Evolutionary conservation across 2,113 vertebrate species (phyloP).

Genomic region (Rafetus swinhoei): DNA sequence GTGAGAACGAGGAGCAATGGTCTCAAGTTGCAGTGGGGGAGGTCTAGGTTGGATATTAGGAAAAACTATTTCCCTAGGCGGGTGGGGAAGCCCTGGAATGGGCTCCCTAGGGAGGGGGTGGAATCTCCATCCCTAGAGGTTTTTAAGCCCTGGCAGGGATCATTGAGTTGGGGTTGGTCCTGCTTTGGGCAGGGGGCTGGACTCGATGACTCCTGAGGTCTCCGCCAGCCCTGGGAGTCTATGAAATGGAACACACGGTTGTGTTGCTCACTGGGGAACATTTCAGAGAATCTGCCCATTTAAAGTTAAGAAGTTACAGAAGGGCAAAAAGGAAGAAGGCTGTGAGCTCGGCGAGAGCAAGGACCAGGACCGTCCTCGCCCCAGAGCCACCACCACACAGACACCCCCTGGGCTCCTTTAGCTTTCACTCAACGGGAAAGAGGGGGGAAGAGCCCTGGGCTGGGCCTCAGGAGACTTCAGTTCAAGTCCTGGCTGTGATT

Average conservation of each 20-base stretch:
- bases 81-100: no score
- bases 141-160: no score
- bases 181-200: no score
- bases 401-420: background rate
- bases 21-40: no score
- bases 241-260: accelerated
- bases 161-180: no score
- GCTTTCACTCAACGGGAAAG: background rate
- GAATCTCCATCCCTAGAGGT: no score
- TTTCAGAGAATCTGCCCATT: background rate
- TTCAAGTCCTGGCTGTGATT: background rate
- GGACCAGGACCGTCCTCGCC: background rate
- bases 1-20: no score
- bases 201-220: no score
- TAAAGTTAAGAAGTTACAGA: background rate
- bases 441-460: no score
- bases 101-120: no score
- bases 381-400: background rate
- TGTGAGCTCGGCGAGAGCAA: background rate
- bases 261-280: background rate
- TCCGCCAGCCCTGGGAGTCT: background rate
- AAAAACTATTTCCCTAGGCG: no score
- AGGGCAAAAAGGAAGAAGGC: background rate
- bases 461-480: background rate
- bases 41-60: no score